Evolutionary conservation across 2,888 invertebrate genomes (phyloP), one percentile per base, ranked within the genome.

Genomic region (Lepidochrysops patricia): DNA sequence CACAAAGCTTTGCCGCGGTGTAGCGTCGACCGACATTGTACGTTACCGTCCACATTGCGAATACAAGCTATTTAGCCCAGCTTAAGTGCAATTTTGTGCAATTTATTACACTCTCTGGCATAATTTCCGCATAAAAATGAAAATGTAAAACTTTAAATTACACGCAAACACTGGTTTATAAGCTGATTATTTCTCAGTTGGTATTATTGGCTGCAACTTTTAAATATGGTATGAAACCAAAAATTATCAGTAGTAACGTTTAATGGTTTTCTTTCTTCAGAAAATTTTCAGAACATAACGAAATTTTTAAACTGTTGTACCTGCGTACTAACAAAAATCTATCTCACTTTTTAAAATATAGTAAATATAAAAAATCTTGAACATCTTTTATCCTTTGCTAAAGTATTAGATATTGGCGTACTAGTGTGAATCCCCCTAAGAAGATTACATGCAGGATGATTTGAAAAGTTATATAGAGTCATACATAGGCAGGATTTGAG

Each of bases 51-150:
- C 59, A 13, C 29, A 54, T 59, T 59, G 35, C 35, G 15, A 19
- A 27, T 15, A 34, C 52, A 35, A 52, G 26, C 15, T 50, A 35
- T 59, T 59, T 59, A 52, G 32, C 57, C 12, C 29, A 48, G 57
- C 52, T 59, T 57, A 32, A 52, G 35, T 35, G 52, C 34, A 50
- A 52, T 50, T 59, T 52, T 52, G 34, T 13, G 35, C n/a, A 27
- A 59, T 59, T 59, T 59, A 59, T 58, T 58, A 34, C 13, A 6
- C 37, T 12, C 37, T 19, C 32, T 25, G 19, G 58, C 50, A 58
- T 52, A 59, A 59, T 59, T 59, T 59, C 34, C 59, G 13, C 37
- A 54, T 59, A 59, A 59, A 59, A 50, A 59, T 35, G 52, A 52
- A 37, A 59, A 54, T 59, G 34, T 58, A 12, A 54, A 29, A 27